Conservation (phyloP, 53 echinoderm and acorn worm genomes). For the Crossaster papposus region DNA sequence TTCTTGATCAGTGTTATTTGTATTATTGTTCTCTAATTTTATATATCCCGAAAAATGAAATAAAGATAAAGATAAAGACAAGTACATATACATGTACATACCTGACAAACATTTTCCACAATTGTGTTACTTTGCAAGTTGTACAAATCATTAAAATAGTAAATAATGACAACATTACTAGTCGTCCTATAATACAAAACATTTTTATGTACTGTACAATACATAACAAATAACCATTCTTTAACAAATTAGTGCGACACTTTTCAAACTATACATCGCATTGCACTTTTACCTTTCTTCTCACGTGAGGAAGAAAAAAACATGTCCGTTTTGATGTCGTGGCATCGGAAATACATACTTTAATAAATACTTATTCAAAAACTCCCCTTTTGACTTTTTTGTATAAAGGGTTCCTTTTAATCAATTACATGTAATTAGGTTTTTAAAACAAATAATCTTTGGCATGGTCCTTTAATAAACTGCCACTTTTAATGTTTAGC, state of each 20-base stretch:
- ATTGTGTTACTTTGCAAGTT: neutral
- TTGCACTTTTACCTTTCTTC: neutral
- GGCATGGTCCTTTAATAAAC: too few species aligned
- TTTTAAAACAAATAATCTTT: too few species aligned
- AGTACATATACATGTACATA: neutral
- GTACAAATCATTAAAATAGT: neutral
- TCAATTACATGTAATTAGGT: too few species aligned
- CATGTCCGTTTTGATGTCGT: neutral
- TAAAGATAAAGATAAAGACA: too few species aligned
- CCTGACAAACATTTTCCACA: neutral
- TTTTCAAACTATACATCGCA: neutral
- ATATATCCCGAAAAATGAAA: too few species aligned
- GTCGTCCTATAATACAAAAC: neutral
- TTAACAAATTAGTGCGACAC: neutral
- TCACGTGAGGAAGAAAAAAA: neutral
- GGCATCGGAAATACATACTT: neutral
- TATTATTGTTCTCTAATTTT: too few species aligned
- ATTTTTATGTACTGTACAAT: neutral
- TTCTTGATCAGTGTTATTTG: too few species aligned
- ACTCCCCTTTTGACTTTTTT: neutral
- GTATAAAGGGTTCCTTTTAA: neutral
- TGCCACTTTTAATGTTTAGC: too few species aligned
- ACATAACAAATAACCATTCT: neutral
- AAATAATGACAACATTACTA: neutral
- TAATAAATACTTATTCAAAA: neutral